phyloP scores from a whole-genome alignment of 2,888 invertebrate species.

The Xestoiulus laeticollis region DNA sequence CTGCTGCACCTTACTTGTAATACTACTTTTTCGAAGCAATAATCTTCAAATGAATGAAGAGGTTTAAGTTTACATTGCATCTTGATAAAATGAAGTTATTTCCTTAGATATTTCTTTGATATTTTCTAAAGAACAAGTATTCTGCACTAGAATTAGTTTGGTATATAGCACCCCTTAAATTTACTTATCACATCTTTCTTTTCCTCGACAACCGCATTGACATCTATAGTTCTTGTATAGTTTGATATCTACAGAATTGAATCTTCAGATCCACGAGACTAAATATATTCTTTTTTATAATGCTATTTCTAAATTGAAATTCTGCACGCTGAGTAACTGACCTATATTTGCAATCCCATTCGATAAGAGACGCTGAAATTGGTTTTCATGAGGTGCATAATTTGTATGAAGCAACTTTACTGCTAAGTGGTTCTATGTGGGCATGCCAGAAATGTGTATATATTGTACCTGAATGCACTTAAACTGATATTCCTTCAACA shows the following conservation, averaged over 20 bases:
- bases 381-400: conserved; percentile 29
- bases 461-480: conserved; percentile 41
- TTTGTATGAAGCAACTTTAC: conserved; percentile 29
- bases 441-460: conserved; percentile 2
- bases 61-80: background rate
- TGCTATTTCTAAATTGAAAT: conserved; percentile 23
- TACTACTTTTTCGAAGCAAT: background rate
- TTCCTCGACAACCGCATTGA: background rate
- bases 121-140: background rate
- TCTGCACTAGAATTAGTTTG: background rate
- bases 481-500: conserved; percentile 43
- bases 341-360: conserved; percentile 13
- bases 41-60: background rate
- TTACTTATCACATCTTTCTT: background rate
- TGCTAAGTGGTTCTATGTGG: conserved; percentile 23
- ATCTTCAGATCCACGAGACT: background rate
- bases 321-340: conserved; percentile 18
- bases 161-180: background rate
- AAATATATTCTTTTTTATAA: conserved; percentile 30
- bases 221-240: background rate
- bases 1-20: too few species aligned
- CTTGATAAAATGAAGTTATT: background rate
- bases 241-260: background rate
- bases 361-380: conserved; percentile 19
- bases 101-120: background rate